These are phyloP conservation scores for Tenebrio molitor DNA, from an alignment of 1,140 invertebrate genomes.

Conservation along the genomic window DNA sequence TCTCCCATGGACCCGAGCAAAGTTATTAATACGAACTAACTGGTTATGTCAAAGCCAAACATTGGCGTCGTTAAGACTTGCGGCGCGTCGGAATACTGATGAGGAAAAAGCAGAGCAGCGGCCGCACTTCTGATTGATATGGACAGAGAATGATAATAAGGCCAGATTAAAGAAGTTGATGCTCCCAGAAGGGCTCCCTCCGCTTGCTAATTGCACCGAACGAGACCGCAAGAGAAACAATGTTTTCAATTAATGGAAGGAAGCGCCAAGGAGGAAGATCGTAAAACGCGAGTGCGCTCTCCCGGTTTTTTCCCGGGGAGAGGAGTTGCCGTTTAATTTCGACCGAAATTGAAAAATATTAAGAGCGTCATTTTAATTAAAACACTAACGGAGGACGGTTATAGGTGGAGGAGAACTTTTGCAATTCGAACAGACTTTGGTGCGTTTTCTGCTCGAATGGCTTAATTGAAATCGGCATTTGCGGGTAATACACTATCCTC, in stretches of 20 bases:
- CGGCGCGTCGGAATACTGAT: conserved; percentile 65
- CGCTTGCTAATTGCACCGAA: conserved; percentile 48
- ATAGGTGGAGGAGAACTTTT: conserved; percentile 44
- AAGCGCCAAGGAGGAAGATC: conserved; percentile 34
- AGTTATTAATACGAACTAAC: conserved; percentile 68
- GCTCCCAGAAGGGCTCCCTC: conserved; percentile 43
- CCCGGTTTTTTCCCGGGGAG: conserved; percentile 41
- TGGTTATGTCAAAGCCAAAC: conserved; percentile 68
- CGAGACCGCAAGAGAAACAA: conserved; percentile 58
- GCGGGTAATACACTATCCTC: conserved; percentile 24
- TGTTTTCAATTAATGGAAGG: conserved; percentile 60
- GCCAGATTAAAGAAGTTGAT: conserved; percentile 61
- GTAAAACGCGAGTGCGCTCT: conserved; percentile 56
- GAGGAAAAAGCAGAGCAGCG: conserved; percentile 60
- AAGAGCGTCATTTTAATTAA: conserved; percentile 64
- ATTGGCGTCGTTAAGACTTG: conserved; percentile 63
- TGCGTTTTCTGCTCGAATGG: conserved; percentile 48
- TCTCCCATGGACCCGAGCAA: conserved; percentile 64
- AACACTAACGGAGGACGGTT: conserved; percentile 55
- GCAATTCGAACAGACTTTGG: conserved; percentile 17
- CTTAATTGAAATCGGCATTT: conserved; percentile 52
- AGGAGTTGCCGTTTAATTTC: conserved; percentile 58
- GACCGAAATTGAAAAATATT: conserved; percentile 62
- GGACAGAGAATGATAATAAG: conserved; percentile 64
- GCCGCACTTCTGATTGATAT: conserved; percentile 64